Base-by-base conservation (phyloP, 2,888 invertebrate species). In the Drepana falcataria region DNA sequence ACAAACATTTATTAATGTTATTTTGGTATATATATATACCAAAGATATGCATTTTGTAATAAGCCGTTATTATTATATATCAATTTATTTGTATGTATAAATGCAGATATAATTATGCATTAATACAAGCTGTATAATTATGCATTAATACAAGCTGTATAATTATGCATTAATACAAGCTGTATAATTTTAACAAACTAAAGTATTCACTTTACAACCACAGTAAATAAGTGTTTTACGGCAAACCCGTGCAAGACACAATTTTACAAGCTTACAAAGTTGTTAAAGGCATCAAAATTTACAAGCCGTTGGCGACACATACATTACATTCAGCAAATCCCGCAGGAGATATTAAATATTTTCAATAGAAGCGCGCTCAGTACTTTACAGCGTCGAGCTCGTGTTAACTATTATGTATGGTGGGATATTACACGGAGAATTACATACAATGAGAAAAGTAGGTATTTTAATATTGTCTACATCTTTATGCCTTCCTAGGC, bases 291-390 rank as follows among this genome's bases (percentile, higher is more conserved):
- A 33, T 37, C 4, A 35, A n/a, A 37, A 49, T 49, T 5, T 49
- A 44, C 44, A 44, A 34, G 48, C 48, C 34, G 33, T 35, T 35
- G 2, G 34, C 57, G 59, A 55, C 56, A 57, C 59, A 67, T 65
- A 65, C 64, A 67, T 66, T 59, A 48, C 53, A 51, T 53, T 52
- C 55, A 52, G 61, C 56, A 68, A 69, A 70, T 71, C 70, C 65
- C 60, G 52, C 63, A 48, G 64, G 63, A 55, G 62, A 69, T 73
- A 73, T 75, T 73, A 71, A 73, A 75, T 75, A 73, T 73, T 73
- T 71, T 56, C 58, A 64, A 71, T 69, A 55, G 62, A 56, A 58
- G 53, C 52, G 53, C 48, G 56, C 41, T 55, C 54, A 53, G 44
- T 44, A 9, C 53, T 59, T 57, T 58, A 59, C 61, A 59, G 56